These are phyloP conservation scores for Drosophila colorata DNA, from an alignment of 2,888 invertebrate genomes.

Conservation along the genomic window DNA sequence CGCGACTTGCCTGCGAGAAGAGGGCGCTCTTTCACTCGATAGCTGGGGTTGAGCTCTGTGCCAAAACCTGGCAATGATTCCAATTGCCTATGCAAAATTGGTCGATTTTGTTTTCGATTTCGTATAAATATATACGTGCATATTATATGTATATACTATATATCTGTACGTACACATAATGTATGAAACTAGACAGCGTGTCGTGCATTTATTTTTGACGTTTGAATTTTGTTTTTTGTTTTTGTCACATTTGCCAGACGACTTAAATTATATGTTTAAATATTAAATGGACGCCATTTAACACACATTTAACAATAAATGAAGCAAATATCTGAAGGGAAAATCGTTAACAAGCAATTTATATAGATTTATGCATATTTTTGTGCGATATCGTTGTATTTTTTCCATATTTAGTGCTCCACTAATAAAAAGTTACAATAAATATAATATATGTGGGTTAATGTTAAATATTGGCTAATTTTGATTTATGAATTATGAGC, in stretches of 20 bases:
- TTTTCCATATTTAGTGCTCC: neutral
- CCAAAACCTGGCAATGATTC: conserved; percentile 2
- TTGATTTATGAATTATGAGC: too few species aligned
- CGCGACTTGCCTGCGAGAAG: neutral
- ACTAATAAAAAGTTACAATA: too few species aligned
- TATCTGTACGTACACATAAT: neutral
- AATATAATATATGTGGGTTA: too few species aligned
- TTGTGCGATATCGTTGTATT: neutral
- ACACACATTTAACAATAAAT: conserved; percentile 48
- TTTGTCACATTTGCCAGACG: conserved; percentile 46
- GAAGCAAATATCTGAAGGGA: conserved; percentile 35
- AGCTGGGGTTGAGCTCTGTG: neutral
- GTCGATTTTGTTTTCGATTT: conserved; percentile 1
- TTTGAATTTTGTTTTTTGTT: conserved; percentile 8
- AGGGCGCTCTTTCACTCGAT: conserved; percentile 4
- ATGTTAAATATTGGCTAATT: too few species aligned
- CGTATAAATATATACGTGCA: conserved; percentile 5
- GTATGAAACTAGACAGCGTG: conserved; percentile 53
- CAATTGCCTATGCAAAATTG: conserved; percentile 3
- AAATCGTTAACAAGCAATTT: conserved; percentile 31
- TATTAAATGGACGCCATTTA: conserved; percentile 39
- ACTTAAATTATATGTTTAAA: conserved; percentile 37
- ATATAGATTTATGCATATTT: neutral
- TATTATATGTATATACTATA: neutral
- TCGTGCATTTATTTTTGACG: conserved; percentile 34